phyloP scores from a whole-genome alignment of 2,113 vertebrate species.

The Malurus elegans region DNA sequence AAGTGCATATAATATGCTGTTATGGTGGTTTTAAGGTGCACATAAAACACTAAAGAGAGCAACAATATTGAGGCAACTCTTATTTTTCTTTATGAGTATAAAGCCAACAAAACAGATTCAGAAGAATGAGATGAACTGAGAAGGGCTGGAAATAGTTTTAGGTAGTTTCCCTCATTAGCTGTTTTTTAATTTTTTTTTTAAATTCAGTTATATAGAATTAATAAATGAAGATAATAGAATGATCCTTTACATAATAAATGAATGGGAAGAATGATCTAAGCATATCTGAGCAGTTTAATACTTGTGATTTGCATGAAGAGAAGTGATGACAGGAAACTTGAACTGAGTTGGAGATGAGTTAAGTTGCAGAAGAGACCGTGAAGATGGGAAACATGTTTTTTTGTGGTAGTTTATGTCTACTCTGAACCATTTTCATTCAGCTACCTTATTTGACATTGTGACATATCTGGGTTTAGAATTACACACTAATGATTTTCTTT shows the following conservation, averaged over 20 bases:
- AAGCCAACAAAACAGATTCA: not conserved
- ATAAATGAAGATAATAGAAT: not conserved
- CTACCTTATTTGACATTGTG: not conserved
- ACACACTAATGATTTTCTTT: not conserved
- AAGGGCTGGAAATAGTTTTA: not conserved
- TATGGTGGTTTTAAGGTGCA: not conserved
- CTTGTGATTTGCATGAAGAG: not conserved
- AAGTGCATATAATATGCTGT: not conserved
- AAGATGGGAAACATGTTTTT: not conserved
- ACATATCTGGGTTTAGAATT: not conserved
- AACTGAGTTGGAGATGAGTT: not conserved
- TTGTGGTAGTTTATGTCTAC: not conserved
- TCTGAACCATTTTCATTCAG: not conserved
- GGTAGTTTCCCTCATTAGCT: not conserved
- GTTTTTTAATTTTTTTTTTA: not conserved
- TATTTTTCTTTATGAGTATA: not conserved
- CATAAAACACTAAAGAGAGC: not conserved
- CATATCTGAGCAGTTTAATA: not conserved
- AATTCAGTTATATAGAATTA: not conserved
- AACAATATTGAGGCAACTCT: not conserved
- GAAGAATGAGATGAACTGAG: not conserved
- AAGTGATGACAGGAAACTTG: not conserved
- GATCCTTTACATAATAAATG: not conserved
- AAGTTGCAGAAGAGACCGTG: not conserved
- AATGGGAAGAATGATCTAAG: not conserved